Evolutionary conservation across 2,797 vertebrate genomes (phyloP).

Genomic region (Buceros bicornis): DNA sequence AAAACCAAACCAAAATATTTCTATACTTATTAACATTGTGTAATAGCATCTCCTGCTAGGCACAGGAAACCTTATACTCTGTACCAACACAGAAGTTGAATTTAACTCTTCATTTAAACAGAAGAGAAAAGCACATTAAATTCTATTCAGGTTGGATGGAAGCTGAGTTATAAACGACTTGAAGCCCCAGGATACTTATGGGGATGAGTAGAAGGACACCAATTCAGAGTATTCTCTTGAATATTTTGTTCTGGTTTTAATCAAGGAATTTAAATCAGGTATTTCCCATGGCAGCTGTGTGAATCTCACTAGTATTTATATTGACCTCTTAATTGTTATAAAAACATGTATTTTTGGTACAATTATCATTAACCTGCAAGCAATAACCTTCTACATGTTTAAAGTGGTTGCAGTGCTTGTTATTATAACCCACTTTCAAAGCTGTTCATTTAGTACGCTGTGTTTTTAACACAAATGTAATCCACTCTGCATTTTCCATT

Average conservation of each 20-base stretch:
- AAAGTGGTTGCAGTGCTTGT: slow-evolving; percentile 73
- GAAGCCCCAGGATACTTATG: background rate
- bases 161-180: background rate
- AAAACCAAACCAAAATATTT: background rate
- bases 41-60: background rate
- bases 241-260: slow-evolving; percentile 19
- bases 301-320: slow-evolving; percentile 70
- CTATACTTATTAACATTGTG: background rate
- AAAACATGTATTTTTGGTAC: slow-evolving; percentile 77
- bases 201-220: background rate
- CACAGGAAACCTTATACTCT: background rate
- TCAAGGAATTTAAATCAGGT: slow-evolving; percentile 19
- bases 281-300: slow-evolving; percentile 49
- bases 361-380: slow-evolving; percentile 80
- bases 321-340: slow-evolving; percentile 75
- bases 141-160: background rate
- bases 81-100: background rate
- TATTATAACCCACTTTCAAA: slow-evolving; percentile 78
- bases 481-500: slow-evolving; percentile 84
- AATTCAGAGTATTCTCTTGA: background rate
- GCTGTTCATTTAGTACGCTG: slow-evolving; percentile 78
- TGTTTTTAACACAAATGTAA: slow-evolving; percentile 81
- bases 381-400: slow-evolving; percentile 74
- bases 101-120: background rate
- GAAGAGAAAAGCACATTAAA: background rate